Base-by-base conservation (phyloP, 2,888 invertebrate genomes). In the Acanthopleura granulata region DNA sequence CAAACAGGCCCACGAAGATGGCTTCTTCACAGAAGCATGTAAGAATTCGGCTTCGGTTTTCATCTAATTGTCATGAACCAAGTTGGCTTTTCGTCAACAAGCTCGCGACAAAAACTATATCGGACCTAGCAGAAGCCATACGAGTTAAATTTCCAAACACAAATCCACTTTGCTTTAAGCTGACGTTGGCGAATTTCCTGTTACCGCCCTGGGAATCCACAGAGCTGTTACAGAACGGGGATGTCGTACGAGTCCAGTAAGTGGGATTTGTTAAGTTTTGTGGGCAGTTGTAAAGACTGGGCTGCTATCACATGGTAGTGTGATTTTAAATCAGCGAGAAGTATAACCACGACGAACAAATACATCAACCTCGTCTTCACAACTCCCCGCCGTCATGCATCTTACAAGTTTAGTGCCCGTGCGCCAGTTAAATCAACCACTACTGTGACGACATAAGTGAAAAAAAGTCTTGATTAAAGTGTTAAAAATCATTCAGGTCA, bases 31-130 rank as follows among this genome's bases (percentile, higher is more conserved):
- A 57, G 74, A 62, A 71, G n/a, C 77, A 79, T 61, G 79, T 79
- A 62, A 77, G 83, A 74, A 78, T 83, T 74, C 76, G 79, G 69
- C 74, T 83, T 57, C 74, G 72, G n/a, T 83, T 82, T 73, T 78
- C 79, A 49, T 76, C 76, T 29, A 16, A 30, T 18, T 50, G 30
- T 29, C 15, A 79, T 30, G 79, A 79, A 22, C 78, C 76, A 22
- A 75, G 76, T 12, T 83, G 83, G 83, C 72, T 82, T 74, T 74
- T 83, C 49, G 76, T 83, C 16, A 77, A 80, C 25, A 25, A 49
- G n/a, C 27, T 30, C 69, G 70, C 75, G 15, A 40, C 62, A 0
- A 29, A 74, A 27, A 66, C 66, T 27, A 66, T 66, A 27, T 22
- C 27, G 25, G 66, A 66, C 16, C 29, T 66, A 15, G 25, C 22